Evolutionary conservation across 92 coral and sea anemone genomes (phyloP), one percentile per base, ranked within the genome.

Genomic region (Umimayanthus chanpuru): DNA sequence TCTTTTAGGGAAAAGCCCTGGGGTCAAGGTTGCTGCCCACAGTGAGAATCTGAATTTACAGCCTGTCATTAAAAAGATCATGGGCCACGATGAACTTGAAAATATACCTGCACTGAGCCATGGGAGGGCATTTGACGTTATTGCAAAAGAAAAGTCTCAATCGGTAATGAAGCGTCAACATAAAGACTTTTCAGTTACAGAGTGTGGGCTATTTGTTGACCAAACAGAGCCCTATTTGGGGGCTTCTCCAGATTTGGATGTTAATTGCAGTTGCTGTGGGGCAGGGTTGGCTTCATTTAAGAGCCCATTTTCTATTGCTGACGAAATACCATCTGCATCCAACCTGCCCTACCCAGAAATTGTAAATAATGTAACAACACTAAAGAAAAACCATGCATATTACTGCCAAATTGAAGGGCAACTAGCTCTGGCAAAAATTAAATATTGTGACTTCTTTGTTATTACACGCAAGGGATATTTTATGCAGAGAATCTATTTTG

Each of bases 321-420:
- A 77, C 32, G 81, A 77, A 53, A 26, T 77, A n/a, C 81, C 81
- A 29, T 43, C 56, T 39, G 12, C 81, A 77, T 26, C 55, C 55
- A 77, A 77, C 81, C 81, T 77, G 65, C 81, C 81, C 65, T 77
- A 77, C 32, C 65, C 32, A 77, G 38, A 77, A 77, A 39, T 43
- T 77, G 65, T 21, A 53, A 40, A 81, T 49, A 70, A 70, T 39
- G 71, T 53, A 40, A 81, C 86, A 9, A 58, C 86, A 49, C 50
- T 81, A 41, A 81, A 81, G 47, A 40, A 61, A 39, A 81, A 81
- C 26, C 86, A 81, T 23, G 73, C 68, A 39, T 81, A 81, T 81
- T 81, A 49, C 71, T 64, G 72, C 39, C 86, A 81, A 81, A 81
- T 81, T 49, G 77, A 81, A 81, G 86, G 86, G 11, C 86, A 81